Percentiles rank a stretch among this genome's conserved stretches.
These are phyloP conservation scores for Fragum sueziense DNA, from an alignment of 2,888 invertebrate species.

Conservation along the genomic window DNA sequence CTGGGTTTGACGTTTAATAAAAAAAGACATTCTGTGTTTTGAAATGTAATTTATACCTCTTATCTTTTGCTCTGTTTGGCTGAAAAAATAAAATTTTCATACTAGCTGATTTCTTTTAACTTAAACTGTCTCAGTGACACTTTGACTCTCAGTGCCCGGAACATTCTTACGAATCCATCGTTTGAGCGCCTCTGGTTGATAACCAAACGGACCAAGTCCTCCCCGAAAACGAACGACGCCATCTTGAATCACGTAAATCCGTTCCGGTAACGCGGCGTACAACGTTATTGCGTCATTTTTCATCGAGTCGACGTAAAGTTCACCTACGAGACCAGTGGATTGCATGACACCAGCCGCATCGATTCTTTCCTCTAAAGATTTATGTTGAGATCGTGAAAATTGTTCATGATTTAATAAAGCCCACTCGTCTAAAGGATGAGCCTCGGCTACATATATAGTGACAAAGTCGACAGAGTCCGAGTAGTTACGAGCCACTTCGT, in stretches of 20 bases:
- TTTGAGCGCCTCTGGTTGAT: conserved; percentile 26
- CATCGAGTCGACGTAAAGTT: conserved; percentile 53
- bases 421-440: conserved; percentile 60
- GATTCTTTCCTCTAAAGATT: conserved; percentile 50
- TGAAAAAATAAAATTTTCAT: too few relatives aligned
- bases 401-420: conserved; percentile 35
- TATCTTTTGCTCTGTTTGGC: too few relatives aligned
- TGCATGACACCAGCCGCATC: conserved; percentile 47
- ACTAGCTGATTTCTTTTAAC: too few relatives aligned
- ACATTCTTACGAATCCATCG: conserved; percentile 29
- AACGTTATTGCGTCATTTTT: conserved; percentile 31
- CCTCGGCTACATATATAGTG: conserved; percentile 53
- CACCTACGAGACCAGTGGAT: conserved; percentile 28
- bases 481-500: conserved; percentile 47
- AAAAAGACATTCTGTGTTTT: too few relatives aligned
- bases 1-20: too few relatives aligned
- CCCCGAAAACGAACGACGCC: conserved; percentile 33
- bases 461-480: conserved; percentile 56
- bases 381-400: conserved; percentile 48
- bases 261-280: conserved; percentile 57
- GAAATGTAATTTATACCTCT: too few relatives aligned
- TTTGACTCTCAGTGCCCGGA: neutral
- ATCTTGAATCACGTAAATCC: conserved; percentile 49
- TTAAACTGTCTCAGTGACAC: neutral
- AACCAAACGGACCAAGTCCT: conserved; percentile 45